Evolutionary conservation across 92 coral and sea anemone species (phyloP).

Genomic region (Isaurus tuberculatus): DNA sequence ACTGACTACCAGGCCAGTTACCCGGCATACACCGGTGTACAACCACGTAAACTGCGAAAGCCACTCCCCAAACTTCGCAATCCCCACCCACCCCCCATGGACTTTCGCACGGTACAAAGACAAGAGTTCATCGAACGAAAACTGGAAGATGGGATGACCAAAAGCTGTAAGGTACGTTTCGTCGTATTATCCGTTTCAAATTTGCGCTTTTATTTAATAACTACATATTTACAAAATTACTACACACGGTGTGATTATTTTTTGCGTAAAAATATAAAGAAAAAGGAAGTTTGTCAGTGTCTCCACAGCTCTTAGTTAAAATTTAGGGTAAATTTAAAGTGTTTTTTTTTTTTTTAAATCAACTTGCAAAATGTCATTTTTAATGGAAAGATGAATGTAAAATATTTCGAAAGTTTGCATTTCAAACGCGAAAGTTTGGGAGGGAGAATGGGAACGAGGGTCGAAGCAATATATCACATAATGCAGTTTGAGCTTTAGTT

Average conservation of each 20-base stretch:
- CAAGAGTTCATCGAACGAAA: constrained; percentile 66
- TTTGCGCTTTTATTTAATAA: neutral
- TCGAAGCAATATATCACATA: too few species aligned
- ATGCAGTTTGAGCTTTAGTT: too few species aligned
- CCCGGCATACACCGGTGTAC: constrained; percentile 62
- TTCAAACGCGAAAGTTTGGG: too few species aligned
- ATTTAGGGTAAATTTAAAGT: too few species aligned
- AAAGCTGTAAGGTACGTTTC: constrained; percentile 67
- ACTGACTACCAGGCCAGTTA: constrained; percentile 89
- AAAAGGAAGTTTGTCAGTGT: too few species aligned
- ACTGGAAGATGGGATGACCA: constrained; percentile 64
- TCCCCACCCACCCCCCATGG: constrained; percentile 98
- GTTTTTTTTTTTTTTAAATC: too few species aligned
- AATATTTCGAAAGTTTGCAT: too few species aligned
- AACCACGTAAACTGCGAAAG: constrained; percentile 72
- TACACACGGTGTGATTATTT: neutral
- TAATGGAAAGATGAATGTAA: too few species aligned
- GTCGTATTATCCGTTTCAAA: neutral
- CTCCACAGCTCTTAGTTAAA: too few species aligned
- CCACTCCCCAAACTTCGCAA: constrained; percentile 92
- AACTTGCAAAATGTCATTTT: too few species aligned
- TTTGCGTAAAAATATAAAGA: too few species aligned
- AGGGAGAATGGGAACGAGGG: too few species aligned
- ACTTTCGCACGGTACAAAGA: constrained; percentile 90
- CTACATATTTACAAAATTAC: neutral